These are phyloP conservation scores for Enteromius anoplus DNA, from an alignment of 2,797 vertebrate genomes.

Conservation along the genomic window DNA sequence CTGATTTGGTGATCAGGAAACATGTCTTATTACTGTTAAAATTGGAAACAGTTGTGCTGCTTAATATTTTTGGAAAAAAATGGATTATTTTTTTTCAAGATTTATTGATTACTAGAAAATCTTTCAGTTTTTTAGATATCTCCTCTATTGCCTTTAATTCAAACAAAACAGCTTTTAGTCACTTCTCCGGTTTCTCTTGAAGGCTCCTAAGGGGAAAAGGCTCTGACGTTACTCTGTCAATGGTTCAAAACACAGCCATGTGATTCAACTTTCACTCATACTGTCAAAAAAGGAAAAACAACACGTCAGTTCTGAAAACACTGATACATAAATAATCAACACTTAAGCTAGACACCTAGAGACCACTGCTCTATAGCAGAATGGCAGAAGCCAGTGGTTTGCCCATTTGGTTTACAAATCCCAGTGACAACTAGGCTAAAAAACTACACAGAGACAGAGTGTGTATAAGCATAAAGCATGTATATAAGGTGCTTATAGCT, in stretches of 20 bases:
- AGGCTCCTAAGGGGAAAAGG: background rate
- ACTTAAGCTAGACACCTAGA: background rate
- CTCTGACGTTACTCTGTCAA: slow-evolving; percentile 3
- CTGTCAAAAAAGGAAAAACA: slow-evolving; percentile 6
- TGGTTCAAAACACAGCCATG: slow-evolving; percentile 27
- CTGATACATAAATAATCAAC: background rate
- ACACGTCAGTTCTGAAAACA: slow-evolving; percentile 7
- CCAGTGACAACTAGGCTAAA: background rate
- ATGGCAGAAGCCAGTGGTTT: slow-evolving; percentile 17
- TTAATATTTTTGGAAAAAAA: background rate
- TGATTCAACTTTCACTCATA: slow-evolving; percentile 24
- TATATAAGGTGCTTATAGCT: slow-evolving; percentile 7
- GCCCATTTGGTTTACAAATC: slow-evolving; percentile 44
- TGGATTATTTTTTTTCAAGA: background rate
- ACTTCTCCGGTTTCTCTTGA: background rate
- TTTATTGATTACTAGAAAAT: background rate
- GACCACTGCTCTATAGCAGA: background rate
- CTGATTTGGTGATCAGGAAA: background rate
- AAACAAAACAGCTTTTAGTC: background rate
- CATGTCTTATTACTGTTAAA: background rate
- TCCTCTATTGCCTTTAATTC: background rate
- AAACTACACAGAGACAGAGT: slow-evolving; percentile 5
- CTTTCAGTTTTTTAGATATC: background rate
- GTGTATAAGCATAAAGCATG: background rate
- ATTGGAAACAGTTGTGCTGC: background rate